phyloP scores from a whole-genome alignment of 2,113 vertebrate genomes.

The Amphilophus citrinellus region DNA sequence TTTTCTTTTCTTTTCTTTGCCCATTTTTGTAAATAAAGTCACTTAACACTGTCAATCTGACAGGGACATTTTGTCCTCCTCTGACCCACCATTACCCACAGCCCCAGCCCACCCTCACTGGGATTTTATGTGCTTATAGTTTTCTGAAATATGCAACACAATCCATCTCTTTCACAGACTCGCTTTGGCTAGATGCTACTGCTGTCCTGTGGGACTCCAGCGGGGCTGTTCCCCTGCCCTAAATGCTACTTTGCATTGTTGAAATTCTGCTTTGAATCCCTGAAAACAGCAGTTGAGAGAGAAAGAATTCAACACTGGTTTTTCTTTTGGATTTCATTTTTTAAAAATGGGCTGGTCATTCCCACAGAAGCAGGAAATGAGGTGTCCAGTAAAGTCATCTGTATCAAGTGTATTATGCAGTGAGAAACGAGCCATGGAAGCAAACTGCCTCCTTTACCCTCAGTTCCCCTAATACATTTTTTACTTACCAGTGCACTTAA shows the following conservation, averaged over 20 bases:
- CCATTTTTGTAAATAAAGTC: slow-evolving; percentile 60
- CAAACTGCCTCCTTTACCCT: background rate
- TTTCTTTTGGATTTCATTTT: slow-evolving; percentile 40
- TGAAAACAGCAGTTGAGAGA: slow-evolving; percentile 51
- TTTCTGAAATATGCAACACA: slow-evolving; percentile 68
- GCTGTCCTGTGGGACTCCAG: slow-evolving; percentile 62
- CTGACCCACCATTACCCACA: slow-evolving; percentile 60
- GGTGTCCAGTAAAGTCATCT: background rate
- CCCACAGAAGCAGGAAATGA: background rate
- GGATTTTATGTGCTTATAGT: slow-evolving; percentile 37
- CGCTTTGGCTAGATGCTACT: slow-evolving; percentile 59
- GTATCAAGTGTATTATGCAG: slow-evolving; percentile 6
- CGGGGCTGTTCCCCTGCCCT: slow-evolving; percentile 47
- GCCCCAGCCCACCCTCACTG: slow-evolving; percentile 40
- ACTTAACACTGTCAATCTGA: slow-evolving; percentile 64
- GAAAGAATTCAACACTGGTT: slow-evolving; percentile 34
- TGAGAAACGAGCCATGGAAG: background rate
- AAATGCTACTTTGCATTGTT: slow-evolving; percentile 73
- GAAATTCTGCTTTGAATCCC: slow-evolving; percentile 53
- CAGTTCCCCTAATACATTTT: slow-evolving; percentile 1
- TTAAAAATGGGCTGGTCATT: background rate
- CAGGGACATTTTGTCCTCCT: slow-evolving; percentile 60
- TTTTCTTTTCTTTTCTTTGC: slow-evolving; percentile 5
- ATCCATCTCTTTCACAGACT: slow-evolving; percentile 72
- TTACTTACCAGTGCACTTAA: slow-evolving; percentile 5